phyloP scores from a whole-genome alignment of 2,797 vertebrate species.

The Ceyx erithaca region DNA sequence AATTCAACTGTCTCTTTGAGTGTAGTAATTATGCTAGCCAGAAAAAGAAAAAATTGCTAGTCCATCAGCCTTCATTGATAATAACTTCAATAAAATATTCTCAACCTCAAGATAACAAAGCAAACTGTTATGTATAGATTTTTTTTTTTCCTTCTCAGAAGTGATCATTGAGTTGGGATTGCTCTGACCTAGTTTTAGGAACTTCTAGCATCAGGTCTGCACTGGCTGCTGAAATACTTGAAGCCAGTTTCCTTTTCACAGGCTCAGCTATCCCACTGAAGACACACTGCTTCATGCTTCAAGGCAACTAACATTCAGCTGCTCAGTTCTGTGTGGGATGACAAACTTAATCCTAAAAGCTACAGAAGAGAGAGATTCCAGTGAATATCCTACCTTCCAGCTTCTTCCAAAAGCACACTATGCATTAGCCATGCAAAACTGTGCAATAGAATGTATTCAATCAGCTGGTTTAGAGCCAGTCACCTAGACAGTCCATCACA shows the following conservation, averaged over 20 bases:
- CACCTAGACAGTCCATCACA: neutral
- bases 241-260: neutral
- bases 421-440: neutral
- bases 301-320: neutral
- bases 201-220: neutral
- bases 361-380: neutral
- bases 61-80: neutral
- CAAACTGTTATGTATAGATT: neutral
- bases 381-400: neutral
- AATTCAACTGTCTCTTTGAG: neutral
- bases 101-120: neutral
- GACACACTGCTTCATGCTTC: neutral
- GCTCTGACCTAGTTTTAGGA: neutral
- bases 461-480: neutral
- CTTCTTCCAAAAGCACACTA: neutral
- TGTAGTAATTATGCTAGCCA: neutral
- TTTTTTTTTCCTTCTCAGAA: conserved; percentile 5
- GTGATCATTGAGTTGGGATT: neutral
- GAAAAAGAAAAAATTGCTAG: neutral
- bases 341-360: neutral
- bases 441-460: neutral
- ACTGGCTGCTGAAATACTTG: neutral
- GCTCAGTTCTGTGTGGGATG: neutral
- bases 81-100: neutral
- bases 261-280: neutral